These are phyloP conservation scores for Drosophila nr. perissopoda DNA, from an alignment of 2,888 invertebrate genomes.

Conservation along the genomic window DNA sequence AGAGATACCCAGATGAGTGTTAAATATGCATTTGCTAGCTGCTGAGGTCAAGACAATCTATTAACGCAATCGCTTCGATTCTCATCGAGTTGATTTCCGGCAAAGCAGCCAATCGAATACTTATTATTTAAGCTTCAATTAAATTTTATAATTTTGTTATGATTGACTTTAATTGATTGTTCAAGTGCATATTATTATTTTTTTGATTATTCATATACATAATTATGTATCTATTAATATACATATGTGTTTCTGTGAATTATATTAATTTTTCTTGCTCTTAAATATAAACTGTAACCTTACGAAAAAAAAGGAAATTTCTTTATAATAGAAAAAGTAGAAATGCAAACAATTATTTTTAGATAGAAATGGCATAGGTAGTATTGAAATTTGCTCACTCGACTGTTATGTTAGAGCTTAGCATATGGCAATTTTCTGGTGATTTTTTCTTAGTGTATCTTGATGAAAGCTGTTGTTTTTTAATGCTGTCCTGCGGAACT, in stretches of 20 bases:
- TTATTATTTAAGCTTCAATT: background rate
- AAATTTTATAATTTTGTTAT: background rate
- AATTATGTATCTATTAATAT: too few relatives aligned
- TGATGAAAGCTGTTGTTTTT: background rate
- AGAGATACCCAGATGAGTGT: slow-evolving; percentile 38
- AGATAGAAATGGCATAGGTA: background rate
- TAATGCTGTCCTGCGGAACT: background rate
- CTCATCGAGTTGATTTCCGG: slow-evolving; percentile 10
- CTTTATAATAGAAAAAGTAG: background rate
- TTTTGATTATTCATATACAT: too few relatives aligned
- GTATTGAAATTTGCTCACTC: background rate
- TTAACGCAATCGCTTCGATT: background rate
- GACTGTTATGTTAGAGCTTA: background rate
- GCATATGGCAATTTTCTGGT: background rate
- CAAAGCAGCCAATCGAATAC: background rate
- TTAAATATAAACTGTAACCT: too few relatives aligned
- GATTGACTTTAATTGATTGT: background rate
- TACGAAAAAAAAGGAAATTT: background rate
- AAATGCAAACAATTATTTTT: background rate
- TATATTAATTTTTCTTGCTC: too few relatives aligned
- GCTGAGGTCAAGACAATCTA: slow-evolving; percentile 40
- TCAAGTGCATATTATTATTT: too few relatives aligned
- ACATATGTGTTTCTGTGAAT: too few relatives aligned
- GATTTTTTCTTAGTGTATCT: background rate
- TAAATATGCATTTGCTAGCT: slow-evolving; percentile 11